Conservation (phyloP, 64 coral and sea anemone species). For the Porites lutea region DNA sequence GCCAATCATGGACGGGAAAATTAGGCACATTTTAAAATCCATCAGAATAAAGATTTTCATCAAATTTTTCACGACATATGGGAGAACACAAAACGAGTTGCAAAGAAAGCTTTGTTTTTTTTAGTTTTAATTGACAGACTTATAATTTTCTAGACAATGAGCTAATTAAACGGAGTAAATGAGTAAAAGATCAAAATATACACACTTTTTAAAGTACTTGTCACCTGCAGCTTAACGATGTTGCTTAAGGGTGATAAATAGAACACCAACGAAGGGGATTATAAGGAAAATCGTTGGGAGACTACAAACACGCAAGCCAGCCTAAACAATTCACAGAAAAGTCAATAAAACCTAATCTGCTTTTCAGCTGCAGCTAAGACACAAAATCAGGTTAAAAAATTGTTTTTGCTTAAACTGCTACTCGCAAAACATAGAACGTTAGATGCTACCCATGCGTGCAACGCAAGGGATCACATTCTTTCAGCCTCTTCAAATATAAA, state of each 20-base stretch:
- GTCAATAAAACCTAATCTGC: neutral
- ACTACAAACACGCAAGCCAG: constrained; percentile 61
- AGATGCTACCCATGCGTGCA: constrained; percentile 47
- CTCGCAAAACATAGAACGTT: neutral
- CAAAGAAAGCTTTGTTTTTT: constrained; percentile 21
- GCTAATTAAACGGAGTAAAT: constrained; percentile 51
- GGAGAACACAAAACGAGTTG: neutral
- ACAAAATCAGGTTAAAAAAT: constrained; percentile 20
- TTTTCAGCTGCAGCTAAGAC: neutral
- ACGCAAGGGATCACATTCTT: constrained; percentile 46
- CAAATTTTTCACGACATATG: neutral
- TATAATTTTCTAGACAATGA: constrained; percentile 52
- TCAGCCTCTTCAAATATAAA: constrained; percentile 55
- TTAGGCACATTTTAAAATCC: neutral
- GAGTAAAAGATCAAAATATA: constrained; percentile 62
- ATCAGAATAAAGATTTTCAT: neutral
- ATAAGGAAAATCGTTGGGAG: constrained; percentile 4
- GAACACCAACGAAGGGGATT: constrained; percentile 27
- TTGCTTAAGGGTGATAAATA: constrained; percentile 45
- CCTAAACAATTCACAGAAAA: constrained; percentile 52
- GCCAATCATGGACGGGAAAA: neutral
- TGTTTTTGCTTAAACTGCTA: neutral
- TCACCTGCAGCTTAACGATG: constrained; percentile 38
- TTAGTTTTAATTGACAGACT: constrained; percentile 29
- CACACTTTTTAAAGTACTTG: constrained; percentile 61